phyloP scores from a whole-genome alignment of 2,113 vertebrate genomes.

The Centropus bengalensis region DNA sequence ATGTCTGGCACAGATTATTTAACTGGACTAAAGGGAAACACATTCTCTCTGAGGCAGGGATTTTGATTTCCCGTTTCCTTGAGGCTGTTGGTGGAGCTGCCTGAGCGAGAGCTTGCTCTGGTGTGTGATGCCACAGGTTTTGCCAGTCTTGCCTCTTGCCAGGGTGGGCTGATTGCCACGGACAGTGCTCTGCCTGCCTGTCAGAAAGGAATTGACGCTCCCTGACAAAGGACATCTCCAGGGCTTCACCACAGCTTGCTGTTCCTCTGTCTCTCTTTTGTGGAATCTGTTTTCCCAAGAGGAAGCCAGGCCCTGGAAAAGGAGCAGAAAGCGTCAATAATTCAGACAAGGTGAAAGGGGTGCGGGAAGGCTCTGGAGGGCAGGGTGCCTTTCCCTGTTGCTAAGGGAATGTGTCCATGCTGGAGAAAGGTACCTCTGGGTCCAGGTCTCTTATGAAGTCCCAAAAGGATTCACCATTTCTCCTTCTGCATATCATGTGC shows the following conservation, averaged over 20 bases:
- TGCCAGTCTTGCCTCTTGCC: not conserved
- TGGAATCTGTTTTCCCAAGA: not conserved
- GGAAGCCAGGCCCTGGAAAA: not conserved
- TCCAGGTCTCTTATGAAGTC: not conserved
- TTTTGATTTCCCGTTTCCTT: constrained; percentile 7
- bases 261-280: not conserved
- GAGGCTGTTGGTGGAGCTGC: not conserved
- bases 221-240: not conserved
- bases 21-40: constrained; percentile 9
- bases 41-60: not conserved
- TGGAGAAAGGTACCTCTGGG: not conserved
- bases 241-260: not conserved
- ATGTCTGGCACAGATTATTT: constrained; percentile 53
- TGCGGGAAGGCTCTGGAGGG: not conserved
- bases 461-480: accelerated
- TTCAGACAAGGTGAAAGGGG: not conserved
- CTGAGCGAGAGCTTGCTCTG: not conserved
- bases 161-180: not conserved
- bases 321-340: not conserved
- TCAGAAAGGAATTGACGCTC: not conserved
- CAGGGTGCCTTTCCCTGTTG: not conserved
- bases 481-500: not conserved
- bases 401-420: not conserved
- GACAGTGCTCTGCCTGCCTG: not conserved
- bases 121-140: not conserved